These are phyloP conservation scores for Eubasilissa regina DNA, from an alignment of 1,140 invertebrate species.

Conservation along the genomic window DNA sequence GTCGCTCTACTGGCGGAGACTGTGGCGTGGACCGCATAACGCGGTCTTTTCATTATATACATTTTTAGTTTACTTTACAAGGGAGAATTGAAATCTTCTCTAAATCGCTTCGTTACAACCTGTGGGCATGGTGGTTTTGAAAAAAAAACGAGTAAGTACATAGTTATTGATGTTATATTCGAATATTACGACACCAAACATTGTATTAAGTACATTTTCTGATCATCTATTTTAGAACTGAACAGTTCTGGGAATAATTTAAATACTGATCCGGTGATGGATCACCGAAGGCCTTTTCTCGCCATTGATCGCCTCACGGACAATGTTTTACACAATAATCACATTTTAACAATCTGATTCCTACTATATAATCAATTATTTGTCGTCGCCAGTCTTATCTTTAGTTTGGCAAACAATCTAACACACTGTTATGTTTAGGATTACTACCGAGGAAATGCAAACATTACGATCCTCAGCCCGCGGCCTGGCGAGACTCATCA, in stretches of 20 bases:
- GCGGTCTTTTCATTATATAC: not conserved
- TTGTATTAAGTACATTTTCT: not conserved
- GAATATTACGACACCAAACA: not conserved
- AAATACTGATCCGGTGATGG: too few relatives aligned
- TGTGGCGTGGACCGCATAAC: conserved; percentile 16
- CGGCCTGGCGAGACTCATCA: conserved; percentile 24
- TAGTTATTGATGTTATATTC: not conserved
- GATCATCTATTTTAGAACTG: too few relatives aligned
- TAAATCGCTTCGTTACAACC: not conserved
- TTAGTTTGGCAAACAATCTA: not conserved
- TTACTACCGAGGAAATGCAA: conserved; percentile 49
- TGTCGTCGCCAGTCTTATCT: not conserved
- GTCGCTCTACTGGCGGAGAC: conserved; percentile 7
- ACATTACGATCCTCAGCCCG: conserved; percentile 36
- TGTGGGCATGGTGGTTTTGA: conserved; percentile 18
- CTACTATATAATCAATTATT: too few relatives aligned
- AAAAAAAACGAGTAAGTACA: conserved; percentile 26
- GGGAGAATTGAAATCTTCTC: not conserved
- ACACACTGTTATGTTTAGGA: conserved; percentile 48
- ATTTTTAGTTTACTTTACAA: not conserved
- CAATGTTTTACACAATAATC: too few relatives aligned
- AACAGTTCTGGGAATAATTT: too few relatives aligned
- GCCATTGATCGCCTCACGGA: too few relatives aligned
- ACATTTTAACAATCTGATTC: too few relatives aligned
- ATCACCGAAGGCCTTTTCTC: too few relatives aligned